Evolutionary conservation across 2,113 vertebrate species (phyloP).

Genomic region (Ochotona princeps): DNA sequence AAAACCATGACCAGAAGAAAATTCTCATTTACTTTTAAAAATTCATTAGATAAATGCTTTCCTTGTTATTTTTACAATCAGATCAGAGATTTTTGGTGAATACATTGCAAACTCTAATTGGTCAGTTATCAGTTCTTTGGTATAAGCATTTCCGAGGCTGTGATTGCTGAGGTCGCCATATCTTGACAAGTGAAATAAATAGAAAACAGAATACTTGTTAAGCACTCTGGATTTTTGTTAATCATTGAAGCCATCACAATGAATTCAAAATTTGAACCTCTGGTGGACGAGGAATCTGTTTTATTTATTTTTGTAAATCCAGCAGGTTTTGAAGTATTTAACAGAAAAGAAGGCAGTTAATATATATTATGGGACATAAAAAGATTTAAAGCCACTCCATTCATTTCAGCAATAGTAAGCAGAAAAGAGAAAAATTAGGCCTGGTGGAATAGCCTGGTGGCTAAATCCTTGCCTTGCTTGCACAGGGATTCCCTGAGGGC

Average conservation of each 20-base stretch:
- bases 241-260: slow-evolving; percentile 57
- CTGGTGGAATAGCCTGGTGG: too few relatives aligned
- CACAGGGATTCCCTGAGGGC: too few relatives aligned
- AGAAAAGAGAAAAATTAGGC: not conserved
- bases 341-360: not conserved
- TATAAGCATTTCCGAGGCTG: slow-evolving; percentile 11
- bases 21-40: not conserved
- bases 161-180: not conserved
- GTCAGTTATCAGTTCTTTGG: slow-evolving; percentile 44
- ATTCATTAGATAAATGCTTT: not conserved
- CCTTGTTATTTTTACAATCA: not conserved
- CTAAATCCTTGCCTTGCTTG: too few relatives aligned
- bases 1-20: not conserved
- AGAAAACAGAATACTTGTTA: slow-evolving; percentile 60
- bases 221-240: slow-evolving; percentile 63
- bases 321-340: not conserved
- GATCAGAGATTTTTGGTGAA: not conserved
- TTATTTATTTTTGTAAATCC: slow-evolving; percentile 3
- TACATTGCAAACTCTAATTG: not conserved
- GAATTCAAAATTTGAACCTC: slow-evolving; percentile 49
- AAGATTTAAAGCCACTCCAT: not conserved
- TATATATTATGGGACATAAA: not conserved
- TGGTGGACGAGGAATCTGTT: not conserved
- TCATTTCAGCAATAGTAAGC: not conserved
- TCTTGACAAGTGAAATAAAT: slow-evolving; percentile 64